Evolutionary conservation across 1,140 invertebrate species (phyloP).

Genomic region (Aphaenogaster floridana): DNA sequence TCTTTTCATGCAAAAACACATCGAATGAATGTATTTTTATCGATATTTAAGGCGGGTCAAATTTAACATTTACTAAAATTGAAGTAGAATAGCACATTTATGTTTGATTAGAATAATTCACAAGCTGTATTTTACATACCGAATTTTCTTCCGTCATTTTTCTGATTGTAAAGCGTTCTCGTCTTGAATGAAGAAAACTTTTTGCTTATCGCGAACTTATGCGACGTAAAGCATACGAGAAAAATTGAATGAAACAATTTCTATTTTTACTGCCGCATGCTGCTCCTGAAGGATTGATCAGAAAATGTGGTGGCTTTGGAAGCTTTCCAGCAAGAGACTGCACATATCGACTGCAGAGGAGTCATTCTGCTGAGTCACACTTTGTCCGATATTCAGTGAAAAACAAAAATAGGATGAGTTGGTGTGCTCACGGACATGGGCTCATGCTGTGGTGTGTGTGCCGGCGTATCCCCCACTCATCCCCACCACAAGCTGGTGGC

Average conservation of each 20-base stretch:
- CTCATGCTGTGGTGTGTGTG: too few species aligned
- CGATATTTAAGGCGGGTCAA: too few species aligned
- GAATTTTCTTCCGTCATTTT: conserved; percentile 75
- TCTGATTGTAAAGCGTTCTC: background rate
- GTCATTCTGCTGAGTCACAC: too few species aligned
- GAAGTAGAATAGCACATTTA: conserved; percentile 50
- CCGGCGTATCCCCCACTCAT: too few species aligned
- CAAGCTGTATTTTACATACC: conserved; percentile 61
- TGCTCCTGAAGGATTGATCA: conserved; percentile 70
- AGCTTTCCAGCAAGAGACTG: too few species aligned
- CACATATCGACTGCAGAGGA: too few species aligned
- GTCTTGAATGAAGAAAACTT: conserved; percentile 24
- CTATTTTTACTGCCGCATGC: background rate
- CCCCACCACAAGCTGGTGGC: too few species aligned
- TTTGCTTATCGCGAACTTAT: conserved; percentile 2
- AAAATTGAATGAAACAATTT: conserved; percentile 38
- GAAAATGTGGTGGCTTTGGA: conserved; percentile 48
- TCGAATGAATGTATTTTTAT: too few species aligned
- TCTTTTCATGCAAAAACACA: too few species aligned
- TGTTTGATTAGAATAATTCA: conserved; percentile 14
- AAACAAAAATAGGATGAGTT: too few species aligned
- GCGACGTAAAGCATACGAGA: conserved; percentile 43
- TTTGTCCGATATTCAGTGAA: too few species aligned
- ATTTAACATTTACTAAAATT: background rate
- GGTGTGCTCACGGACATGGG: too few species aligned